Base-by-base conservation (phyloP, 2,888 invertebrate species). In the Thelaira solivaga region DNA sequence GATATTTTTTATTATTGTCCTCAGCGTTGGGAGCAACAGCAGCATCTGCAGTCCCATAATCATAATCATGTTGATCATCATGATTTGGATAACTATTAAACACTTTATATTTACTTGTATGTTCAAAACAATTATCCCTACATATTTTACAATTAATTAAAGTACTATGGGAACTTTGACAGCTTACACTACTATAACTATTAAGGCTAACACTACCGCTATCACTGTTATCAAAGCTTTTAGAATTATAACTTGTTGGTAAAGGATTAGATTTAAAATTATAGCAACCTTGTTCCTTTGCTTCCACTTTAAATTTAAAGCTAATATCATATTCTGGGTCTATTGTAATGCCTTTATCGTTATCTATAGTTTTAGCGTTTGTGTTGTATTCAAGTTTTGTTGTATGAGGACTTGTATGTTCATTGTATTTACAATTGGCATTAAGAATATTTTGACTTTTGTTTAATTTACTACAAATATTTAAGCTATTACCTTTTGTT, bases 1-100 rank as follows among this genome's bases (percentile, higher is more conserved):
- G 82, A 82, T 85, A 85, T 82, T 78, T 75, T 45, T 87, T 88
- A 85, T 87, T 88, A 87, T 88, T 88, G 84, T 87, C 88, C 86
- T 84, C 85, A 83, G 83, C 71, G 59, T 53, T 39, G 47, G 53
- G 16, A 61, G 45, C 59, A 53, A 45, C 69, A 74, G 64, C 59
- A 68, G 29, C 13, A 24, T 13, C 45, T 34, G 16, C 16, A 13
- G 65, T 45, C 34, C 59, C 69, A 59, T 24, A 22, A 13, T 13
- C 55, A 22, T 36, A 18, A 29, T 29, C 39, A n/a, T 43, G 29
- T 11, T 53, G 11, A 13, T 51, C 2, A 34, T 57, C 34, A 20
- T 13, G 13, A 49, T 41, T 31, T 8, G 31, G 24, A 45, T 43
- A 59, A 34, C 47, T 24, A 71, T 65, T n/a, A 20, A 34, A n/a